Evolutionary conservation across 2,113 vertebrate species (phyloP), one percentile per base, ranked within the genome.

Genomic region (Chloropsis cyanopogon): DNA sequence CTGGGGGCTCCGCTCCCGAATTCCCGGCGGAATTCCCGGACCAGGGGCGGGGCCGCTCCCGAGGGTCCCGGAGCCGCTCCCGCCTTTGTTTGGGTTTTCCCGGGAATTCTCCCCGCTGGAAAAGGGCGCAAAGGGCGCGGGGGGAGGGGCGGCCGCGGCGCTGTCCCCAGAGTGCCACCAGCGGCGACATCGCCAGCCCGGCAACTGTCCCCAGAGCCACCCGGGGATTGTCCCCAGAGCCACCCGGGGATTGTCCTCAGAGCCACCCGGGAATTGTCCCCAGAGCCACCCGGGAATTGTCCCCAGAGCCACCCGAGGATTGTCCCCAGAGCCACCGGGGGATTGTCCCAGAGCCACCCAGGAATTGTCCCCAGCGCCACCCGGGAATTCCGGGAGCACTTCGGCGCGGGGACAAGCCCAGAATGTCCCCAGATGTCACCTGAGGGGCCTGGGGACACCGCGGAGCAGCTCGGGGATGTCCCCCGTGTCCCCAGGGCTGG

Each of bases 371-470:
- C 41, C 41, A 41, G 41, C 41, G 41, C 41, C 11, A 14, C 41
- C 41, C 41, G 15, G 69, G 69, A 24, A 52, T 33, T 23, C 21
- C 49, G 21, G 20, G 29, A 10, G 2, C 22, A 1, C 15, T 13
- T 10, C 7, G 65, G 44, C 2, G 6, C 64, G 4, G 16, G 22
- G 9, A 42, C 16, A 19, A 20, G 2, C 15, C 15, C 37, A 1
- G 5, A 18, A 14, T n/a, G 53, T 46, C 71, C 71, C 71, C 41
- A 16, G 0, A 12, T 46, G 53, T 7, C 71, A 28, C 53, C 53
- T 21, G 52, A 18, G 65, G 61, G 44, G 6, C 8, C 4, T n/a
- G 42, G 64, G 64, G 63, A 65, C 29, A 14, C 9, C 20, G 4
- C 37, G 29, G 8, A 6, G 8, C 60, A 5, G 44, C 49, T 12